Evolutionary conservation across 1,140 invertebrate species (phyloP).

Genomic region (Phymastichus coffea): DNA sequence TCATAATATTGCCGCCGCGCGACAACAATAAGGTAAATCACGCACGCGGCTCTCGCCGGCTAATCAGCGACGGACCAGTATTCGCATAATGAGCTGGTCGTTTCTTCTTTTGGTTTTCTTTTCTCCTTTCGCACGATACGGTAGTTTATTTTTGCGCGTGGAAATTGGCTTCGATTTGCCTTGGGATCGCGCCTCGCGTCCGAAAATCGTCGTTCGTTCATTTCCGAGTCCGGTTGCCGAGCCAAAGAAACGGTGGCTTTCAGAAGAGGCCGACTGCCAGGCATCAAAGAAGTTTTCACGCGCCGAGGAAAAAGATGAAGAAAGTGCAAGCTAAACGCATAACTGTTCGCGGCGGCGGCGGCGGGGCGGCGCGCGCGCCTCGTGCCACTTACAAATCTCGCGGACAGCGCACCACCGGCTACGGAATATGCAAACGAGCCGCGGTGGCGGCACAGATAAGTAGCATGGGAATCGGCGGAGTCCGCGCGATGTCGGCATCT

Average conservation of each 20-base stretch:
- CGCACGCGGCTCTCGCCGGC: background rate
- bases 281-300: no score
- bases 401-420: slow-evolving; percentile 2
- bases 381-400: background rate
- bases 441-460: background rate
- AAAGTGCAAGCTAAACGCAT: no score
- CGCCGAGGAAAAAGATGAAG: no score
- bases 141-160: slow-evolving; percentile 1
- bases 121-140: background rate
- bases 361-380: background rate
- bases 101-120: no score
- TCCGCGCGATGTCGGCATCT: background rate
- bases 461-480: background rate
- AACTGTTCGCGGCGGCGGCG: background rate
- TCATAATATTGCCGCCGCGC: no score
- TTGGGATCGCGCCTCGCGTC: no score
- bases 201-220: no score
- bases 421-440: background rate
- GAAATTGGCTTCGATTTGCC: background rate
- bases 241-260: no score
- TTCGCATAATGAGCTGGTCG: no score
- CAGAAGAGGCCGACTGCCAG: no score
- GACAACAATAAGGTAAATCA: slow-evolving; percentile 14
- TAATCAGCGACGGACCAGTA: no score
- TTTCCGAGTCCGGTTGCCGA: no score